Evolutionary conservation across 1,140 invertebrate species (phyloP).

Genomic region (Drosophila mauritiana): DNA sequence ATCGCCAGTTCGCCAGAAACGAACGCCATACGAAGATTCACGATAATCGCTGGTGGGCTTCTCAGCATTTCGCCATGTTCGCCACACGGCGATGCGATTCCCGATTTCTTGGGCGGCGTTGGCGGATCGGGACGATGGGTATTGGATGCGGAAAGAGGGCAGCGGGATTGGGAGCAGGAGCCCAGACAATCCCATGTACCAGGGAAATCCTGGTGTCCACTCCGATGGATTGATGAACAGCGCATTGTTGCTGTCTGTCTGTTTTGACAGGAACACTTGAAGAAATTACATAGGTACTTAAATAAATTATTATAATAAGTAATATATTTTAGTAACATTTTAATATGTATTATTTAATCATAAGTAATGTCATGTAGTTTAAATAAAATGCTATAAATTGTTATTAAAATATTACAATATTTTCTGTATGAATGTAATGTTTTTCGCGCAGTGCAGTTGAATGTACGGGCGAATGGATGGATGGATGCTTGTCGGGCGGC

Average conservation of each 20-base stretch:
- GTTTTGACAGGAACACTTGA: background rate
- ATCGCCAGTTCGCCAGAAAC: slow-evolving; percentile 24
- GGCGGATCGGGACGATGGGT: background rate
- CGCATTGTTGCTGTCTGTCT: slow-evolving; percentile 1
- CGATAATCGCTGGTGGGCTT: slow-evolving; percentile 12
- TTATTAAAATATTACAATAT: no score
- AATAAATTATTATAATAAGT: no score
- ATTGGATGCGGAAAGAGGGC: no score
- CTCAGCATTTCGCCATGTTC: background rate
- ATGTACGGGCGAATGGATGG: slow-evolving; percentile 27
- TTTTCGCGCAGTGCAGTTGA: slow-evolving; percentile 42
- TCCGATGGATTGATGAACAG: slow-evolving; percentile 12
- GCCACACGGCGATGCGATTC: background rate
- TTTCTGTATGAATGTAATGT: no score
- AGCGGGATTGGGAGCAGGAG: slow-evolving; percentile 2
- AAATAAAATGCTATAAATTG: no score
- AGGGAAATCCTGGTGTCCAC: slow-evolving; percentile 14
- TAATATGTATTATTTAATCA: background rate
- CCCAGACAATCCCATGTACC: slow-evolving; percentile 1
- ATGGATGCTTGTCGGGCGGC: slow-evolving; percentile 29
- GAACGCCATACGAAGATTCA: slow-evolving; percentile 23
- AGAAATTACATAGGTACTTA: background rate
- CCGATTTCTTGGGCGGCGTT: background rate
- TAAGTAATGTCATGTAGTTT: no score
- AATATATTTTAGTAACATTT: no score